Percentiles rank a stretch among this genome's conserved stretches.
Conservation (phyloP, 2,797 vertebrate genomes). For the Schizopygopsis pylzovi region DNA sequence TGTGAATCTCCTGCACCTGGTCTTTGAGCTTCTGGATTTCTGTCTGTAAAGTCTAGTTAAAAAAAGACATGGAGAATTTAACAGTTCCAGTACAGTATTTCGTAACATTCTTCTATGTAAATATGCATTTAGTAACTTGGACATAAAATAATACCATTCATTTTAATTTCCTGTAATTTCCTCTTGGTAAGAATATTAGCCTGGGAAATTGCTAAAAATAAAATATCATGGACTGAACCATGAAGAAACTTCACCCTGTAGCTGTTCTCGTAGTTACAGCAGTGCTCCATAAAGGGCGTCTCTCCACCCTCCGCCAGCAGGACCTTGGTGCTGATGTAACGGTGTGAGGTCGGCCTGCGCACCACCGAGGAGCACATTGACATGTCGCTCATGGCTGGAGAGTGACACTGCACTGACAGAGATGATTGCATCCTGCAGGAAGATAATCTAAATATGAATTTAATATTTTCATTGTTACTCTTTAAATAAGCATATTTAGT, state of each 20-base stretch:
- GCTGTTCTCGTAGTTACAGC: constrained; percentile 80
- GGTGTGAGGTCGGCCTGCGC: constrained; percentile 80
- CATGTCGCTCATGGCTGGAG: constrained; percentile 71
- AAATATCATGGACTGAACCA: neutral
- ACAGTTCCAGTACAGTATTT: neutral
- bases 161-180: neutral
- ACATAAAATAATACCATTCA: neutral
- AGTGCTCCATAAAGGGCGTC: constrained; percentile 81
- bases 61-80: neutral
- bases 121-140: neutral
- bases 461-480: neutral
- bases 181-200: neutral
- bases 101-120: neutral
- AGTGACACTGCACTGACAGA: constrained; percentile 73
- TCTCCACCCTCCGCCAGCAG: constrained; percentile 80
- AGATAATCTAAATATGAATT: neutral
- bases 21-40: constrained; percentile 85
- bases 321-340: constrained; percentile 85
- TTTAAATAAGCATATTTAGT: neutral
- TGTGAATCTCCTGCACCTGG: constrained; percentile 85
- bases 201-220: neutral
- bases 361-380: constrained; percentile 70
- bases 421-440: constrained; percentile 70
- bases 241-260: constrained; percentile 73
- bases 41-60: constrained; percentile 75